Conservation (phyloP, 1,140 invertebrate genomes). For the Branchinecta lindahli region DNA sequence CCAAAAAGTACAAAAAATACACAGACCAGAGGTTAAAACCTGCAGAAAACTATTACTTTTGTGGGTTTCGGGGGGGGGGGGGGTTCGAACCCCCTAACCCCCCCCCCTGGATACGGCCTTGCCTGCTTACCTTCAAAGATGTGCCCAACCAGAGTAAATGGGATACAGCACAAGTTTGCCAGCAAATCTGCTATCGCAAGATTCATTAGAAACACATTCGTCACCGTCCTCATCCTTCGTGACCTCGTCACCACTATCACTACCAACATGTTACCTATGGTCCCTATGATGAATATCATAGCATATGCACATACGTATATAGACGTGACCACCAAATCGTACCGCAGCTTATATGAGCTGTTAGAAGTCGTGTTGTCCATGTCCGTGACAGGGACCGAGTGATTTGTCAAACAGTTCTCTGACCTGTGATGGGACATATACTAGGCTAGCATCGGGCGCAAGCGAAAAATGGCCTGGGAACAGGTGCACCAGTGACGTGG, state of each 20-base stretch:
- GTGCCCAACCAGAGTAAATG: slow-evolving; percentile 34
- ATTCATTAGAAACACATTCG: slow-evolving; percentile 34
- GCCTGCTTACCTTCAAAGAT: slow-evolving; percentile 28
- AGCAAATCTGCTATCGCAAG: slow-evolving; percentile 35
- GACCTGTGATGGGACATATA: too few species aligned
- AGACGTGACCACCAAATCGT: neutral
- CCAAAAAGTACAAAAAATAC: too few species aligned
- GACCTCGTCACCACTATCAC: slow-evolving; percentile 20
- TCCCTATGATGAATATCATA: neutral
- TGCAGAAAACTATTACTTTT: too few species aligned
- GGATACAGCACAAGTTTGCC: slow-evolving; percentile 40
- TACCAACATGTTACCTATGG: slow-evolving; percentile 19
- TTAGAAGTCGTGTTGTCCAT: neutral
- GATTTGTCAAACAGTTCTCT: neutral
- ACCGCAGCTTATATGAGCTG: neutral
- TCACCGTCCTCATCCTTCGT: slow-evolving; percentile 26
- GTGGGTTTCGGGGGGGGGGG: too few species aligned
- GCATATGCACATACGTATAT: neutral
- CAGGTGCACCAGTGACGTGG: too few species aligned
- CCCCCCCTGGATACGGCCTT: too few species aligned
- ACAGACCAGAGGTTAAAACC: too few species aligned
- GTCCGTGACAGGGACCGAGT: neutral
- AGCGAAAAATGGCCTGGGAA: too few species aligned
- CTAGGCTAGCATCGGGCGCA: too few species aligned
- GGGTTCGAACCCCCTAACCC: too few species aligned